These are phyloP conservation scores for Phrynosoma platyrhinos DNA, from an alignment of 2,113 vertebrate species.

Conservation along the genomic window DNA sequence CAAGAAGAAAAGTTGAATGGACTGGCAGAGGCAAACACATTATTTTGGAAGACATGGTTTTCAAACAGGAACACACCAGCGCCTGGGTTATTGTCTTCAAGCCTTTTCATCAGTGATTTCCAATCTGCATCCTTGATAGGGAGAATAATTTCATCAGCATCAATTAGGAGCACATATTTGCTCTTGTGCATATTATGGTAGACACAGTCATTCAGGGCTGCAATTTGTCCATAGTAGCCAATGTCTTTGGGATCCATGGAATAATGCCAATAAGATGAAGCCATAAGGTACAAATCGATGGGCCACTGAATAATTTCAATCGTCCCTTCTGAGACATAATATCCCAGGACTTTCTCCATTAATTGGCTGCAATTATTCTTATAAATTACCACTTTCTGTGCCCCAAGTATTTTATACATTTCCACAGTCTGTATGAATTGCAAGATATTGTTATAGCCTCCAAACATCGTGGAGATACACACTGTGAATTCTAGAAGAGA, in stretches of 20 bases:
- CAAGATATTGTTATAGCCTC: constrained; percentile 80
- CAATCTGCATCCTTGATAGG: constrained; percentile 73
- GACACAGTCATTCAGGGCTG: constrained; percentile 65
- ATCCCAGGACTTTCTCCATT: constrained; percentile 74
- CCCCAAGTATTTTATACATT: constrained; percentile 84
- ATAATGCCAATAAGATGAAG: constrained; percentile 75
- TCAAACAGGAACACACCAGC: constrained; percentile 74
- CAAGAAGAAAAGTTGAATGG: constrained; percentile 73
- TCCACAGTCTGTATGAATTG: constrained; percentile 82
- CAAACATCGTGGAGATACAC: constrained; percentile 83
- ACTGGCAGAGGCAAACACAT: constrained; percentile 52
- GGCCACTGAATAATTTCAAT: constrained; percentile 82
- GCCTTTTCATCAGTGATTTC: constrained; percentile 69
- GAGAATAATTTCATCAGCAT: constrained; percentile 82
- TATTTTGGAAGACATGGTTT: constrained; percentile 79
- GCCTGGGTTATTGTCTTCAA: constrained; percentile 69
- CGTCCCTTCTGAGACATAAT: constrained; percentile 76
- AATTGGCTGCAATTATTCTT: constrained; percentile 80
- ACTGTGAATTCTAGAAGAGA: constrained; percentile 77
- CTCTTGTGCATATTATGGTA: constrained; percentile 68
- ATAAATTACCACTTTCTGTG: constrained; percentile 79
- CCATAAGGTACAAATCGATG: constrained; percentile 71
- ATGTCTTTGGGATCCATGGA: constrained; percentile 28
- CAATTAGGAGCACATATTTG: constrained; percentile 73
- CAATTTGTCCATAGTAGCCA: constrained; percentile 65